phyloP scores from a whole-genome alignment of 2,797 vertebrate species.

The Danio tinwini region DNA sequence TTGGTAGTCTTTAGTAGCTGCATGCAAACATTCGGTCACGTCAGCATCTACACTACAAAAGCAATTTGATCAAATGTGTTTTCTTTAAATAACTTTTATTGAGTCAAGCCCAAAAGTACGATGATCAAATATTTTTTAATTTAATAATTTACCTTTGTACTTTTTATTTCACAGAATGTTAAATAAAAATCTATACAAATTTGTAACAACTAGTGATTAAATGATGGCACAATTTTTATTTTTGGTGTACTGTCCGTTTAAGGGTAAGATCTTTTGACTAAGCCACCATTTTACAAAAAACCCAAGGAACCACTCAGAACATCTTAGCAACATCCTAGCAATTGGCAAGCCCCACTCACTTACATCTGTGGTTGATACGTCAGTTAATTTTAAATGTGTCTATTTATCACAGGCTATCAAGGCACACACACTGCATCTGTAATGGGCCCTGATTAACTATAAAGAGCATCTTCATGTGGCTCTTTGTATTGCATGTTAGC shows the following conservation, averaged over 20 bases:
- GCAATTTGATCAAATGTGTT: too few species aligned
- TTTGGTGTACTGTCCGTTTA: not conserved
- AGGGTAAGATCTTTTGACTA: not conserved
- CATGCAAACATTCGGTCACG: too few species aligned
- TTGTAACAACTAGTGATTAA: too few species aligned
- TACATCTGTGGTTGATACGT: not conserved
- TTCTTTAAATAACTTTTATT: too few species aligned
- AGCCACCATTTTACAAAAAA: not conserved
- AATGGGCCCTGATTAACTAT: slow-evolving; percentile 18
- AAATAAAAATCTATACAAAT: too few species aligned
- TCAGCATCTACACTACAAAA: too few species aligned
- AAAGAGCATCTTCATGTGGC: not conserved
- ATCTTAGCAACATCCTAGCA: not conserved
- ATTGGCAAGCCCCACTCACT: not conserved
- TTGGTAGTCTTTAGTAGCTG: too few species aligned
- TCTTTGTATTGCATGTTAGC: slow-evolving; percentile 25
- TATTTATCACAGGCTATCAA: slow-evolving; percentile 9
- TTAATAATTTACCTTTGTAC: too few species aligned
- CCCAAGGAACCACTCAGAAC: not conserved
- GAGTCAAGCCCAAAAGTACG: too few species aligned
- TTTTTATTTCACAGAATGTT: too few species aligned
- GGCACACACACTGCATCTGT: slow-evolving; percentile 1
- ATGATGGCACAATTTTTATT: too few species aligned
- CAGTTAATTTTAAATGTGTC: not conserved
- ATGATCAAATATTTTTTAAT: too few species aligned